These are phyloP conservation scores for Ceratotherium simum DNA, from an alignment of 2,113 vertebrate genomes.

Conservation along the genomic window DNA sequence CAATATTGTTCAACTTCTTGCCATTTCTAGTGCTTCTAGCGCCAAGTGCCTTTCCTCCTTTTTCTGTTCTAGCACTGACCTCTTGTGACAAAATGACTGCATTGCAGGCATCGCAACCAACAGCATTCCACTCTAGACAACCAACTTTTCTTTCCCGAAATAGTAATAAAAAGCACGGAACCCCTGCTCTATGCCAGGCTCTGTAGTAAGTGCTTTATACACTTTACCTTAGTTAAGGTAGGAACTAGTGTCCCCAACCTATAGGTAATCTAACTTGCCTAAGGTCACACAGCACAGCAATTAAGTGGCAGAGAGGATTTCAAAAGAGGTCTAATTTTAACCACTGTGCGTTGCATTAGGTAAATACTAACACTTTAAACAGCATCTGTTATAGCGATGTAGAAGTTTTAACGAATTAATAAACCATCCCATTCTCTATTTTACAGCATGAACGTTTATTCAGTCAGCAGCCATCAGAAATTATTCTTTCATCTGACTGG, in stretches of 20 bases:
- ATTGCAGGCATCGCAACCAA: background rate
- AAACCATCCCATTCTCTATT: background rate
- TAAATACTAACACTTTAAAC: background rate
- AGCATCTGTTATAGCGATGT: background rate
- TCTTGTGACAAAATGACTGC: constrained; percentile 76
- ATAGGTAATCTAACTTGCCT: background rate
- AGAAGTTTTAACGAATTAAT: background rate
- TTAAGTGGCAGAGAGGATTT: background rate
- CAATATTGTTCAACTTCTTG: background rate
- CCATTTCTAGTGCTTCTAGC: background rate
- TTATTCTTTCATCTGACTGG: background rate
- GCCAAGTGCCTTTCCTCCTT: background rate
- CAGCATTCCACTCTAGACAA: background rate
- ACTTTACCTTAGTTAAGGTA: background rate
- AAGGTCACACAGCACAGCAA: background rate
- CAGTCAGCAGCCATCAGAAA: background rate
- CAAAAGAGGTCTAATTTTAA: background rate
- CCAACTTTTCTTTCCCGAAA: background rate
- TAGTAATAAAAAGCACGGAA: background rate
- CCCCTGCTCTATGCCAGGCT: background rate
- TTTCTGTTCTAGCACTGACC: constrained; percentile 82
- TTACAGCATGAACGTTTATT: background rate
- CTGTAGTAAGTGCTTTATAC: background rate
- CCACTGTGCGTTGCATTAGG: background rate
- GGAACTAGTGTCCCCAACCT: background rate